Percentiles rank a stretch among this genome's conserved stretches.
phyloP scores from a whole-genome alignment of 2,888 invertebrate species.

The Plebejus melissa region DNA sequence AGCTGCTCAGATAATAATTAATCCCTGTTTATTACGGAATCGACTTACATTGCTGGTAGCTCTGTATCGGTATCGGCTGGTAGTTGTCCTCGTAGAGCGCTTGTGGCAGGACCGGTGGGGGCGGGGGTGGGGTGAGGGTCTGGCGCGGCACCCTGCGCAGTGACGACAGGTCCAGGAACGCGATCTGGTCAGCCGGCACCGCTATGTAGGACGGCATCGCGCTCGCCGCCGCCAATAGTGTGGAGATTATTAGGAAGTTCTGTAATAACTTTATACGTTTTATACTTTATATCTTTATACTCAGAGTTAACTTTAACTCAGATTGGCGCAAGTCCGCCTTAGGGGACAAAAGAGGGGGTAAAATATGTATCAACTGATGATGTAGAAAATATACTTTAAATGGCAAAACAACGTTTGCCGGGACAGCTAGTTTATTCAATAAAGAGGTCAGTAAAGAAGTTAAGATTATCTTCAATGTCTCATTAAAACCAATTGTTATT shows the following conservation, averaged over 20 bases:
- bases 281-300: too few species aligned
- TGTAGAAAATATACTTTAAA: too few species aligned
- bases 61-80: slow-evolving; percentile 45
- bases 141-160: slow-evolving; percentile 60
- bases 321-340: too few species aligned
- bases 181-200: slow-evolving; percentile 80
- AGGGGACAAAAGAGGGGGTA: too few species aligned
- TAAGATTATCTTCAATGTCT: neutral
- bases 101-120: slow-evolving; percentile 46
- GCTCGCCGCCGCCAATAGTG: slow-evolving; percentile 49
- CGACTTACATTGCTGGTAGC: slow-evolving; percentile 43
- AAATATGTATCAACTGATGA: too few species aligned
- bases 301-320: too few species aligned
- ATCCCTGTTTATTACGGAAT: neutral
- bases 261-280: slow-evolving; percentile 40
- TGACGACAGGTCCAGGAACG: slow-evolving; percentile 75
- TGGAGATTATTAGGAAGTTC: slow-evolving; percentile 53
- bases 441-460: neutral
- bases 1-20: too few species aligned
- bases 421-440: too few species aligned
- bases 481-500: neutral
- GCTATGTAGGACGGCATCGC: slow-evolving; percentile 80
- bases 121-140: slow-evolving; percentile 56
- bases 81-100: slow-evolving; percentile 56
- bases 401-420: too few species aligned